Percentiles rank a stretch among this genome's conserved stretches.
phyloP scores from a whole-genome alignment of 2,797 vertebrate species.

The Sorex maritimensis region DNA sequence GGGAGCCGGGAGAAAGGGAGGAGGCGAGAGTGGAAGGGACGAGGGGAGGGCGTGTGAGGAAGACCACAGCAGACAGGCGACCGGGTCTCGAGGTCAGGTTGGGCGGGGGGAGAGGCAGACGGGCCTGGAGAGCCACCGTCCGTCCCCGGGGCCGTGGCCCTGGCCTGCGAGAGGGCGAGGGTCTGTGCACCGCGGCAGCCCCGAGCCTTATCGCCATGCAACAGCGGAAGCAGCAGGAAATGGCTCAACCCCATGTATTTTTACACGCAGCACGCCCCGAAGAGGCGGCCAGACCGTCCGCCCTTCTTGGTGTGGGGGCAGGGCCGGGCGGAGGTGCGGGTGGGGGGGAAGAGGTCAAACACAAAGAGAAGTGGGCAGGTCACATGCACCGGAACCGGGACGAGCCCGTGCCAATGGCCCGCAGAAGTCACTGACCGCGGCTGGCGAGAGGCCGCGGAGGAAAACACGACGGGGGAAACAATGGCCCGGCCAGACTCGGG shows the following conservation, averaged over 20 bases:
- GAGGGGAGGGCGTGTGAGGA: not conserved
- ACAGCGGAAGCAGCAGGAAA: constrained; percentile 88
- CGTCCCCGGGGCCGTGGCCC: not conserved
- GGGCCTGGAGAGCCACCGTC: not conserved
- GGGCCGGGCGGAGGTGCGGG: not conserved
- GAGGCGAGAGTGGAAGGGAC: not conserved
- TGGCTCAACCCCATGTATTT: constrained; percentile 77
- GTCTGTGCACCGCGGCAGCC: constrained; percentile 50
- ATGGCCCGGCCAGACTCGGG: not conserved
- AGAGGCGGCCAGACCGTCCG: not conserved
- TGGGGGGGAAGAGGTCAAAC: constrained; percentile 61
- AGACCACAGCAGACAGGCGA: not conserved
- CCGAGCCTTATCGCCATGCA: constrained; percentile 79
- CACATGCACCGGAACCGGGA: constrained; percentile 48
- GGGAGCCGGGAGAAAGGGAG: not conserved
- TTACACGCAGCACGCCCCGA: constrained; percentile 59
- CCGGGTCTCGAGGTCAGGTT: not conserved
- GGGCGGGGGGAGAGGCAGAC: not conserved
- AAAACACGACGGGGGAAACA: constrained; percentile 43
- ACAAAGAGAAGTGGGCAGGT: constrained; percentile 59
- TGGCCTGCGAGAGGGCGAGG: not conserved
- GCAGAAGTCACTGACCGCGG: constrained; percentile 69
- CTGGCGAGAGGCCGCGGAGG: not conserved
- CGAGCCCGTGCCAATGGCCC: not conserved
- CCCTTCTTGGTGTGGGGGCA: not conserved